Conservation (phyloP, 2,797 vertebrate species). For the Neosilurus mollespiculum region DNA sequence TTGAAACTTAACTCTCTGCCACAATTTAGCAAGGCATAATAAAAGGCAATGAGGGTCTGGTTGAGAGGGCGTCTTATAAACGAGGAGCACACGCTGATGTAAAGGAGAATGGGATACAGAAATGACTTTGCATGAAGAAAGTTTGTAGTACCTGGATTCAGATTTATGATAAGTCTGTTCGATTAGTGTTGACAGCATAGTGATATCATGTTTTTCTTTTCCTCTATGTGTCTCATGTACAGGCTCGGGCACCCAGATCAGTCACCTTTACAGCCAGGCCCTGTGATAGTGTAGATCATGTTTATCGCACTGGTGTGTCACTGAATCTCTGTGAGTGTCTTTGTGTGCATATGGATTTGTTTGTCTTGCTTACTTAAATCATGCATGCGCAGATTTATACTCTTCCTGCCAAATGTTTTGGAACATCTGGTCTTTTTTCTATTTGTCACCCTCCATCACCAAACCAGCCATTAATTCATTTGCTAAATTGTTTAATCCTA, state of each 20-base stretch:
- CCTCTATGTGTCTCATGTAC: no score
- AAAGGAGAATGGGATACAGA: slow-evolving; percentile 68
- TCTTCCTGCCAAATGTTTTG: neutral
- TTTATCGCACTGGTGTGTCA: slow-evolving; percentile 44
- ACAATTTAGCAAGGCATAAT: slow-evolving; percentile 64
- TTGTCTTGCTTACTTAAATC: neutral
- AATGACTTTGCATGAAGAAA: slow-evolving; percentile 61
- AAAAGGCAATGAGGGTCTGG: slow-evolving; percentile 51
- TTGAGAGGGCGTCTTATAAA: slow-evolving; percentile 60
- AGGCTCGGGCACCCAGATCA: slow-evolving; percentile 59
- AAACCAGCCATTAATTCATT: no score
- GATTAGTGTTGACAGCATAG: slow-evolving; percentile 5
- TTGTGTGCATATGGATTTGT: slow-evolving; percentile 9
- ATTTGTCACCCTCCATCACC: neutral
- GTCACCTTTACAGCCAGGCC: slow-evolving; percentile 68
- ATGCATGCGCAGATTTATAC: neutral
- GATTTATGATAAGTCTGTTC: neutral
- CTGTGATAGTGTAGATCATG: slow-evolving; percentile 46
- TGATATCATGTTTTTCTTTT: slow-evolving; percentile 18
- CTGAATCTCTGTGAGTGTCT: slow-evolving; percentile 18
- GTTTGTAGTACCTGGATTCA: slow-evolving; percentile 1
- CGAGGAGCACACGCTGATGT: slow-evolving; percentile 52
- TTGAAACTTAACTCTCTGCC: slow-evolving; percentile 67
- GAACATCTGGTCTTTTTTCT: neutral
- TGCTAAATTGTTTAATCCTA: no score